These are phyloP conservation scores for Phaetusa simplex DNA, from an alignment of 2,113 vertebrate genomes.

Conservation along the genomic window DNA sequence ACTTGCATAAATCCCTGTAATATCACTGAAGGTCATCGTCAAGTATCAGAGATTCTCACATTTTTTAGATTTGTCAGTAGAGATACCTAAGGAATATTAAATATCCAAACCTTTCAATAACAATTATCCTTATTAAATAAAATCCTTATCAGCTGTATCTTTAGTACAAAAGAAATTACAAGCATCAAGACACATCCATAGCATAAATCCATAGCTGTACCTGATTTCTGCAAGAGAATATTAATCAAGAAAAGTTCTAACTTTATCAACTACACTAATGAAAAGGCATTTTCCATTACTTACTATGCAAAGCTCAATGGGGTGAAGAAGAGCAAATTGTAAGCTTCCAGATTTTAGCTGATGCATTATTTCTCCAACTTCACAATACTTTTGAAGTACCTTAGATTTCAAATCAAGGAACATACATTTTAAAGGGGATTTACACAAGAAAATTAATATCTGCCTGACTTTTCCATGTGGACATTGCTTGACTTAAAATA, in stretches of 20 bases:
- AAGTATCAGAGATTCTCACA: conserved; percentile 61
- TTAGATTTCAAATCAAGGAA: conserved; percentile 48
- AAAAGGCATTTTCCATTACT: conserved; percentile 61
- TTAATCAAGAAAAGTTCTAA: conserved; percentile 71
- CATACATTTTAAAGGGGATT: not conserved
- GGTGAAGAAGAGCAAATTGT: conserved; percentile 35
- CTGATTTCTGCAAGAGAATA: conserved; percentile 54
- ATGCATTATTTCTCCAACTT: conserved; percentile 50
- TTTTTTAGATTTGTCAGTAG: conserved; percentile 59
- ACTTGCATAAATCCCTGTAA: conserved; percentile 49
- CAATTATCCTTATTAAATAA: conserved; percentile 72
- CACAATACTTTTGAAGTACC: conserved; percentile 41
- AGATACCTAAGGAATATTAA: conserved; percentile 71
- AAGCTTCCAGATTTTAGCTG: conserved; percentile 53
- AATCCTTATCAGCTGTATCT: conserved; percentile 57
- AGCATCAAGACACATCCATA: conserved; percentile 8
- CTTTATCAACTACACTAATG: conserved; percentile 59
- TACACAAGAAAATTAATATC: conserved; percentile 24
- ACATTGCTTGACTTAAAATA: not conserved
- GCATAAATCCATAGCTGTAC: conserved; percentile 40
- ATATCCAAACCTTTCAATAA: conserved; percentile 48
- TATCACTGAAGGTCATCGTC: conserved; percentile 65
- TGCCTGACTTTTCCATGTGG: not conserved
- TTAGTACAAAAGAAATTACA: conserved; percentile 68
- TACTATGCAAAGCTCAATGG: conserved; percentile 28